Evolutionary conservation across 2,113 vertebrate genomes (phyloP), one percentile per base, ranked within the genome.

Genomic region (Cyprinodon brontotheroides): DNA sequence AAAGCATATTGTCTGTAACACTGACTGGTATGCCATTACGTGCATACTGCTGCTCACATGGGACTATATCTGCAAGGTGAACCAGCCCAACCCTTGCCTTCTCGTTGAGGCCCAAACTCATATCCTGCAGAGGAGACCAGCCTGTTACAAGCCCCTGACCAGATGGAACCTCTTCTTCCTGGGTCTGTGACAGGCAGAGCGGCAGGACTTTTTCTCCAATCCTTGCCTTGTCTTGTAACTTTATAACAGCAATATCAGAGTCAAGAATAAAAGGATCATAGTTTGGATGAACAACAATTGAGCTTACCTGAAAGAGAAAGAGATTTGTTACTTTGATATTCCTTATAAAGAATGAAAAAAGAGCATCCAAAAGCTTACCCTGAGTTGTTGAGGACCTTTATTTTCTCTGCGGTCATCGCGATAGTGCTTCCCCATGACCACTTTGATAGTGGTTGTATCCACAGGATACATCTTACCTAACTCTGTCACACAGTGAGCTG

Each of bases 1-100:
- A 99, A 72, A 99, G 95, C 98, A 99, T 99, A 84, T 95, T 98
- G 83, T 99, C 97, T 0, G 98, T 97, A 77, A 99, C 90, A 29
- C 96, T 98, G 81, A 99, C 94, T 0, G 96, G 94, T 82, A 97
- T 91, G 0, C 96, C 97, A 0, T 95, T 93, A 0, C 95, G 95
- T 57, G 97, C 97, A 0, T 98, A 98, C 90, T 98, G 96, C 68
- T 96, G 96, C 91, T 99, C 98, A 66, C 98, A 99, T 37, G 95
- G 85, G 61, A 98, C 92, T 0, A 97, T 93, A 80, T 99, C 97
- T 20, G 95, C 95, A 20, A 96, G 95, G 63, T 87, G 92, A 80
- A 98, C 94, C 0, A 86, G 61, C 57, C 97, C 97, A 0, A 95
- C 96, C 64, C 94, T 96, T 22, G 96, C 93, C 0, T 85, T 95